These are phyloP conservation scores for Halotydeus destructor DNA, from an alignment of 1,140 invertebrate genomes.

Conservation along the genomic window DNA sequence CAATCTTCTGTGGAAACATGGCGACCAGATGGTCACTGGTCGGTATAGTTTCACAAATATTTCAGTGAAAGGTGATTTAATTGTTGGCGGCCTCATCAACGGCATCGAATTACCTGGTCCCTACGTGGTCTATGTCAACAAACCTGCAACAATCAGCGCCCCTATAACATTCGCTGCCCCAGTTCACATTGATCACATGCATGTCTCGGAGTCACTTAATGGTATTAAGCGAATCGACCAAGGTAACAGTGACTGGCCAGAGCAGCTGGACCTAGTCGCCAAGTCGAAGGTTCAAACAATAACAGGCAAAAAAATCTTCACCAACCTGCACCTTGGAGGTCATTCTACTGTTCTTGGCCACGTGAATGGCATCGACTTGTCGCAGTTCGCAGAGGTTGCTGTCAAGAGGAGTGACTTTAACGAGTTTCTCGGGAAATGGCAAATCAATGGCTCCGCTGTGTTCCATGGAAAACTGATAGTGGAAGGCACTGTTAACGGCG, in stretches of 20 bases:
- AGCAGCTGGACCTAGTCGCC: background rate
- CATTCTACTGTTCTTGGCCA: constrained; percentile 8
- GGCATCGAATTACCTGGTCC: constrained; percentile 10
- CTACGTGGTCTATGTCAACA: constrained; percentile 3
- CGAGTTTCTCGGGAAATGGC: background rate
- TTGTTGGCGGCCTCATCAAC: constrained; percentile 6
- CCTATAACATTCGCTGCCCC: constrained; percentile 3
- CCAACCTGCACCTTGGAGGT: constrained; percentile 11
- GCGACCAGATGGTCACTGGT: constrained; percentile 8
- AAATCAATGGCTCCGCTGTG: constrained; percentile 6
- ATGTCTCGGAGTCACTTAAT: constrained; percentile 12
- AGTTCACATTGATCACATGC: background rate
- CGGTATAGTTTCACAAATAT: constrained; percentile 9
- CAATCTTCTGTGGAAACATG: constrained; percentile 11
- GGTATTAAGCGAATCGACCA: background rate
- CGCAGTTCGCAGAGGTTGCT: constrained; percentile 1
- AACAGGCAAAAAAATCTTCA: constrained; percentile 12
- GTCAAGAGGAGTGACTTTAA: background rate
- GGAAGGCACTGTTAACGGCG: background rate
- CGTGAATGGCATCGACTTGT: constrained; percentile 13
- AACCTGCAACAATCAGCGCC: constrained; percentile 1
- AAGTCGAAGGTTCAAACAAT: constrained; percentile 5
- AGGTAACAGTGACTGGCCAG: background rate
- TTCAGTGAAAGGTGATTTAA: constrained; percentile 3
- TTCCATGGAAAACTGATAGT: constrained; percentile 1